Conservation (phyloP, 2,113 vertebrate species). For the Ginglymostoma cirratum region DNA sequence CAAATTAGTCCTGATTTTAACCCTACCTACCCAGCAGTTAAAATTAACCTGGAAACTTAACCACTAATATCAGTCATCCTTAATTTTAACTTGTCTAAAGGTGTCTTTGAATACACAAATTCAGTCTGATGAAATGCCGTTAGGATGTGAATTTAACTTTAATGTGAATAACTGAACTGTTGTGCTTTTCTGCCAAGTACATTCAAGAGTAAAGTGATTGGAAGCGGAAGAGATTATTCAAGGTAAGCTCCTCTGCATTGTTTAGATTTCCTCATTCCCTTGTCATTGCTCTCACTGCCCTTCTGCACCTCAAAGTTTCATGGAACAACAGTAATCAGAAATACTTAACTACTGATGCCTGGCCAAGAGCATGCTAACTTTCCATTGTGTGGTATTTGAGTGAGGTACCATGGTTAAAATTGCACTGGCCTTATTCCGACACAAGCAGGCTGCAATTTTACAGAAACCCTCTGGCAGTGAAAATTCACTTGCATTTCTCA, state of each 20-base stretch:
- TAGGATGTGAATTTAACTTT: background rate
- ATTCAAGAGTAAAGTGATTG: background rate
- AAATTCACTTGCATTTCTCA: background rate
- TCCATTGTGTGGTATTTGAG: background rate
- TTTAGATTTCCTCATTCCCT: background rate
- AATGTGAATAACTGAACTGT: background rate
- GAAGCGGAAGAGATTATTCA: background rate
- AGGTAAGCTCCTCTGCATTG: background rate
- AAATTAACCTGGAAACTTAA: background rate
- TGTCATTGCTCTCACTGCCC: background rate
- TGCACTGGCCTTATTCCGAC: background rate
- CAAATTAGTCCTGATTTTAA: background rate
- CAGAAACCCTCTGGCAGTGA: background rate
- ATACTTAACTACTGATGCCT: background rate
- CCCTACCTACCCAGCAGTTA: background rate
- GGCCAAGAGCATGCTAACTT: background rate
- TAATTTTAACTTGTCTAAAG: background rate
- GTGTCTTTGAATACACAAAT: background rate
- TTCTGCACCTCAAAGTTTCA: background rate
- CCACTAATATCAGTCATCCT: background rate
- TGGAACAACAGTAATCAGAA: background rate
- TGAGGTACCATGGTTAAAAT: background rate
- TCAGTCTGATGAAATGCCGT: background rate
- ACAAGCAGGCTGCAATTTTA: background rate
- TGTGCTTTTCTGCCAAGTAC: background rate